phyloP scores from a whole-genome alignment of 2,888 invertebrate species.

The Sarcophaga carnaria region DNA sequence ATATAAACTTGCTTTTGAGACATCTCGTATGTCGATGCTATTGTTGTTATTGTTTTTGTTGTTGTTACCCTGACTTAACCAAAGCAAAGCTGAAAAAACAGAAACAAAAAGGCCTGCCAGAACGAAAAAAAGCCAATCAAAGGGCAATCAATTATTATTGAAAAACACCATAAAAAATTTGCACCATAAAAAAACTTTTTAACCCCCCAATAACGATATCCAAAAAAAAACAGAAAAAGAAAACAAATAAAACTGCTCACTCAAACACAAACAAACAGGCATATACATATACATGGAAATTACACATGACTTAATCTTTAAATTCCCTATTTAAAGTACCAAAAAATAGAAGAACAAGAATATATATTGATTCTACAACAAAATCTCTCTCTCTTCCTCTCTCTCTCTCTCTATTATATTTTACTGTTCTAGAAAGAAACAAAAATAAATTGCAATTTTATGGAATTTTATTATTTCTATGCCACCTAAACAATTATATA shows the following conservation, averaged over 20 bases:
- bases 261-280: background rate
- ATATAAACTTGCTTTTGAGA: too few species aligned
- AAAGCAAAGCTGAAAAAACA: constrained; percentile 18
- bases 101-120: background rate
- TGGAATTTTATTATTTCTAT: constrained; percentile 43
- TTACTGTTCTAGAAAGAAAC: background rate
- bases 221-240: constrained; percentile 25
- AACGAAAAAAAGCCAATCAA: constrained; percentile 52
- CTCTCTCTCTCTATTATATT: background rate
- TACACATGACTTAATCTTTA: constrained; percentile 42
- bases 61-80: constrained; percentile 42
- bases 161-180: constrained; percentile 37
- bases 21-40: too few species aligned
- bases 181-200: constrained; percentile 41
- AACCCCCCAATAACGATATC: constrained; percentile 25
- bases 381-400: constrained; percentile 2
- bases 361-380: background rate
- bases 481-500: constrained; percentile 51
- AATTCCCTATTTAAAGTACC: constrained; percentile 1
- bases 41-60: background rate
- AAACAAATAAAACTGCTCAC: constrained; percentile 24
- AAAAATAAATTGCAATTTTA: constrained; percentile 4
- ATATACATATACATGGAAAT: constrained; percentile 1
- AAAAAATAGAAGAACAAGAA: constrained; percentile 27
- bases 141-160: constrained; percentile 63